Evolutionary conservation across 2,113 vertebrate species (phyloP).

Genomic region (Tetrao urogallus): DNA sequence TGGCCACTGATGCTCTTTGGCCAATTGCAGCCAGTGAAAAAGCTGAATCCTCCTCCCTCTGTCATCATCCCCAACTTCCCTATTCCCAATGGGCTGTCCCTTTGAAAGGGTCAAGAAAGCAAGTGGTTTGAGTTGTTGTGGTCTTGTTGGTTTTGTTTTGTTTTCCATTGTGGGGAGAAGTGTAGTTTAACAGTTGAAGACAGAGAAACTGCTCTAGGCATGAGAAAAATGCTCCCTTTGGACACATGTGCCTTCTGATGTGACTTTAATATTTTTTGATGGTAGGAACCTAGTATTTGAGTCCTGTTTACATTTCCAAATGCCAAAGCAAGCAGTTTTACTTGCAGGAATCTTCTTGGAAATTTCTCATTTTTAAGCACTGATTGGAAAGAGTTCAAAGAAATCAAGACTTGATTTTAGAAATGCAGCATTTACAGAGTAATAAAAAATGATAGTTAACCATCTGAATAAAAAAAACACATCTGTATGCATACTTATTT

Average conservation of each 20-base stretch:
- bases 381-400: neutral
- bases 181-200: neutral
- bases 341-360: neutral
- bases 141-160: too few species aligned
- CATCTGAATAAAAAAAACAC: neutral
- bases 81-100: neutral
- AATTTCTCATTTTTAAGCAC: neutral
- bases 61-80: neutral
- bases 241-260: neutral
- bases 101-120: neutral
- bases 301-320: neutral
- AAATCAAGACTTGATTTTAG: neutral
- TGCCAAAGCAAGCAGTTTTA: neutral
- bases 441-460: neutral
- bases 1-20: neutral
- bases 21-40: neutral
- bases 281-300: neutral
- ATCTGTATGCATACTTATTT: neutral
- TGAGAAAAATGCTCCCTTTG: neutral
- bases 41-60: neutral
- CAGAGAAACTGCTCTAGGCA: neutral
- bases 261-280: neutral
- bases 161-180: neutral
- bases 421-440: neutral
- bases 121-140: neutral